Percentiles rank a stretch among this genome's conserved stretches.
Conservation (phyloP, 2,113 vertebrate genomes). For the Percopsis transmontana region DNA sequence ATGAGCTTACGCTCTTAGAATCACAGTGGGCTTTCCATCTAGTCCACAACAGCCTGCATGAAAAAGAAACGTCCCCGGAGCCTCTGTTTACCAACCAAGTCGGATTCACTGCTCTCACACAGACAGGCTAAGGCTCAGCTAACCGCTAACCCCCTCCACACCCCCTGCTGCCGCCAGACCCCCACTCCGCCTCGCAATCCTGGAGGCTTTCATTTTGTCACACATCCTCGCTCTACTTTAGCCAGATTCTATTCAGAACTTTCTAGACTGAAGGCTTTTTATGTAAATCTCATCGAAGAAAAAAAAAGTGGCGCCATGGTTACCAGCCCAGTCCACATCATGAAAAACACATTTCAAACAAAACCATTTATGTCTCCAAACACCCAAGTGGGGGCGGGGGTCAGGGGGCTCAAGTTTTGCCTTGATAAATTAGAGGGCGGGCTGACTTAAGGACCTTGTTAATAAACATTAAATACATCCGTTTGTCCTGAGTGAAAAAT, state of each 20-base stretch:
- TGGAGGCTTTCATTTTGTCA: slow-evolving; percentile 77
- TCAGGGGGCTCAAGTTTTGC: slow-evolving; percentile 60
- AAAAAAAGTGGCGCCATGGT: slow-evolving; percentile 57
- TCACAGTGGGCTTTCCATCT: slow-evolving; percentile 71
- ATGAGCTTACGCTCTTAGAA: slow-evolving; percentile 77
- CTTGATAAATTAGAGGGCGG: slow-evolving; percentile 60
- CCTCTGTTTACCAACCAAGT: slow-evolving; percentile 82
- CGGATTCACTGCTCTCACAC: slow-evolving; percentile 76
- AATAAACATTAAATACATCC: slow-evolving; percentile 66
- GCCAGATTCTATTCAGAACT: slow-evolving; percentile 77
- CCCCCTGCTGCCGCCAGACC: slow-evolving; percentile 25
- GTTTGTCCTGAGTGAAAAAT: slow-evolving; percentile 31
- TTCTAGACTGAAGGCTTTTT: slow-evolving; percentile 75
- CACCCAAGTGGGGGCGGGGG: slow-evolving; percentile 56
- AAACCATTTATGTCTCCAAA: slow-evolving; percentile 75
- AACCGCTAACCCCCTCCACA: slow-evolving; percentile 55
- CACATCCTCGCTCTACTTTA: slow-evolving; percentile 73
- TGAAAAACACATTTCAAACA: slow-evolving; percentile 76
- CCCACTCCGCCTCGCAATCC: slow-evolving; percentile 42
- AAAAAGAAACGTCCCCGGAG: slow-evolving; percentile 77
- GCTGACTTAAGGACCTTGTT: slow-evolving; percentile 61
- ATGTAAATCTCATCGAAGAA: slow-evolving; percentile 76
- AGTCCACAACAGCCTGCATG: slow-evolving; percentile 66
- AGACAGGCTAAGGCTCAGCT: slow-evolving; percentile 77
- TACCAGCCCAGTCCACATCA: slow-evolving; percentile 70